Evolutionary conservation across 2,888 invertebrate species (phyloP).

Genomic region (Drosophila stalkeri): DNA sequence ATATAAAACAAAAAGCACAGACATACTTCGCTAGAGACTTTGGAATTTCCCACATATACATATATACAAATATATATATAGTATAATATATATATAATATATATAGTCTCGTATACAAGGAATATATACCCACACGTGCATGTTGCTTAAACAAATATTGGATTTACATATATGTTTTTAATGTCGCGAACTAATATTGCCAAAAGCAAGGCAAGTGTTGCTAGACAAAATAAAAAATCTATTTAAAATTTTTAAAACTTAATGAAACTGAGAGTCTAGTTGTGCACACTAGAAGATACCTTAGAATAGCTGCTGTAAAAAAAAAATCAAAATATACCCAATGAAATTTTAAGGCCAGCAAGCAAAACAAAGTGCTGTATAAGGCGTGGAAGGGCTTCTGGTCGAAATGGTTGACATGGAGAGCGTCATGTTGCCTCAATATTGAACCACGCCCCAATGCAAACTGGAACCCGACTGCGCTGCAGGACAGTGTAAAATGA

Average conservation of each 20-base stretch:
- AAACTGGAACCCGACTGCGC: constrained; percentile 53
- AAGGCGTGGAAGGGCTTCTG: constrained; percentile 37
- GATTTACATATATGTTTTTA: constrained; percentile 20
- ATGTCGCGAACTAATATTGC: constrained; percentile 22
- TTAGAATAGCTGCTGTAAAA: neutral
- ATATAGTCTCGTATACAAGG: neutral
- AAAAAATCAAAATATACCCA: neutral
- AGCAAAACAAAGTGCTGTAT: constrained; percentile 17
- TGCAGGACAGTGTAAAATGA: constrained; percentile 70
- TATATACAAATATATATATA: neutral
- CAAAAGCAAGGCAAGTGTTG: constrained; percentile 12
- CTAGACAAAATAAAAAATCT: neutral
- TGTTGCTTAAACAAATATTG: constrained; percentile 9
- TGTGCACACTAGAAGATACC: neutral
- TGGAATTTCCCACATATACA: constrained; percentile 20
- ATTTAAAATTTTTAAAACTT: neutral
- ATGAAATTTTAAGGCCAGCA: neutral
- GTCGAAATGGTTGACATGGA: constrained; percentile 30
- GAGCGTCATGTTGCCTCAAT: constrained; percentile 41
- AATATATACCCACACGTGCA: constrained; percentile 5
- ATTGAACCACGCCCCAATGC: constrained; percentile 45
- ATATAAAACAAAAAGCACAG: constrained; percentile 27
- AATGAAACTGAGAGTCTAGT: neutral
- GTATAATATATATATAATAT: neutral
- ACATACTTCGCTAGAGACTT: constrained; percentile 21